These are phyloP conservation scores for Gymnocephalus cernua DNA, from an alignment of 2,113 vertebrate species.

Conservation along the genomic window DNA sequence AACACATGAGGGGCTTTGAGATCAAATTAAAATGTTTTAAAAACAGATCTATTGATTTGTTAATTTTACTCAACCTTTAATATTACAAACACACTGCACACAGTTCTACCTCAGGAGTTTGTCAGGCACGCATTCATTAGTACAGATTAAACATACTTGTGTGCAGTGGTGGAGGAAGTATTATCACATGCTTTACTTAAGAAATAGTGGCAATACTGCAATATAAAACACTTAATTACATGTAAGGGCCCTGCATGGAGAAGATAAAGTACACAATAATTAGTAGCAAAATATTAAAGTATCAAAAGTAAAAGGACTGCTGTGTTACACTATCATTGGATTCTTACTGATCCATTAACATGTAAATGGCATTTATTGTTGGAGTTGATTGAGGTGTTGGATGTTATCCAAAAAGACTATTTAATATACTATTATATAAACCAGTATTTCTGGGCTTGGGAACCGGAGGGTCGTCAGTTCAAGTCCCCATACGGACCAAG, in stretches of 20 bases:
- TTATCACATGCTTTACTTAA: neutral
- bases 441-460: too few relatives aligned
- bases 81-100: neutral
- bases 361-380: neutral
- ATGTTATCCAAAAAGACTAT: neutral
- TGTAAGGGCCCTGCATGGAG: neutral
- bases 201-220: neutral
- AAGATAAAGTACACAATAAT: neutral
- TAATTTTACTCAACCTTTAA: neutral
- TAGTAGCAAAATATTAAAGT: neutral
- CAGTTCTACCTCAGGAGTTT: neutral
- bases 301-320: neutral
- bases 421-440: neutral
- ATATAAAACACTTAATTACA: neutral
- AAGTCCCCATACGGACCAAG: too few relatives aligned
- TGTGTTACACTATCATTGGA: neutral
- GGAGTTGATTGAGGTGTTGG: neutral
- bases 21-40: slow-evolving; percentile 63
- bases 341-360: neutral
- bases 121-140: neutral
- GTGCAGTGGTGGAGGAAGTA: neutral
- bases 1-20: slow-evolving; percentile 80
- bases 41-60: neutral
- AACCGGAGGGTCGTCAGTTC: too few relatives aligned
- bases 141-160: neutral